Base-by-base conservation (phyloP, 2,113 vertebrate species). In the Gobius niger region DNA sequence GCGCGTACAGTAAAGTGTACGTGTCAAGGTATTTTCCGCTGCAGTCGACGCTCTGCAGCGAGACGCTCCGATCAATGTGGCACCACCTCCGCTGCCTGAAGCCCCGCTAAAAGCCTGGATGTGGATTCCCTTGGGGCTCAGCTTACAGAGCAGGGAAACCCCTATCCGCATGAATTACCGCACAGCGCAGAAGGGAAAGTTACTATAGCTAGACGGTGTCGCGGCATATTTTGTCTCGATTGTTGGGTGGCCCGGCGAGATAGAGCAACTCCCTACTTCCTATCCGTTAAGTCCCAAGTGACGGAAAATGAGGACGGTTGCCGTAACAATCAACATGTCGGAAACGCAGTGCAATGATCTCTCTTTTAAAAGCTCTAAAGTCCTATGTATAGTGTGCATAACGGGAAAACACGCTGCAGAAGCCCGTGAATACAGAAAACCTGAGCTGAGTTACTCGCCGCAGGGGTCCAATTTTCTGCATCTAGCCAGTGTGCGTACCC, bases 31-130 rank as follows among this genome's bases (percentile, higher is more conserved):
- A 63, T 75, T 60, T 49, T 82, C 68, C 56, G 40, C 65, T 70
- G 81, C 75, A 70, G 68, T 0, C 71, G 71, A 73, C 80, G 14
- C 57, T 66, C 67, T 65, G 59, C 68, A 77, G 80, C 65, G 53
- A 80, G 82, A 79, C 11, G 75, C 56, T 64, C 63, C 61, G 72
- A 87, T 86, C 86, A 85, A 77, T 86, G 78, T 83, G 81, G 65
- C 80, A 82, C 67, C 80, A 85, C 84, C 82, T 86, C 67, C 62
- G 73, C 75, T 73, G 73, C 78, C 84, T 75, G 80, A 80, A 87
- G 85, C 80, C 77, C 74, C 54, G 63, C 85, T 84, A 76, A 91
- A 86, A 88, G 84, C 82, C 73, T 85, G 49, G 24, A 70, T 24
- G 76, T 79, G 70, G 77, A 57, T 7, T 86, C 88, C 83, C 78